Base-by-base conservation (phyloP, 2,113 vertebrate genomes). In the Tupaia tana region DNA sequence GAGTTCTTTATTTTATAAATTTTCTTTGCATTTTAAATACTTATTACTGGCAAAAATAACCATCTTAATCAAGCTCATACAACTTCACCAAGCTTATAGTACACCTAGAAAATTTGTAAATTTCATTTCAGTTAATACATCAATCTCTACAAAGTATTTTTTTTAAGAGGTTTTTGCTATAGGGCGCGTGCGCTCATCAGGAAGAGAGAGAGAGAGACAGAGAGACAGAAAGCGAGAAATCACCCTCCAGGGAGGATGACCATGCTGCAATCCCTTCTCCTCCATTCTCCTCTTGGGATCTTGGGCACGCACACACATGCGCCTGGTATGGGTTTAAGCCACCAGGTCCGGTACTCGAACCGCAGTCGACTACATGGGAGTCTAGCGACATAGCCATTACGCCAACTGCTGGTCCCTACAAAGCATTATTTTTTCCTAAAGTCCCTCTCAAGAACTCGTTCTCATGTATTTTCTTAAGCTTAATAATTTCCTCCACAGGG, bases 21-120 rank as follows among this genome's bases (percentile, higher is more conserved):
- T 90, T 96, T 87, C 63, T 79, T 84, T 95, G 31, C 86, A 90
- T 78, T 93, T 87, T 25, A 64, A 2, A 90, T 80, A 85, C 52
- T 84, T 74, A 73, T 10, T 80, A 86, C 20, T 71, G 22, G 54
- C 66, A 92, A 93, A 96, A 97, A 81, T 66, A 81, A 58, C 20
- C 43, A 88, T 25, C 29, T 83, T 77, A 90, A 86, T 34, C 56
- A 94, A 94, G 24, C 6, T 83, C 20, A 66, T 8, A 84, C 27
- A 94, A 14, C 13, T 19, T 89, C 20, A 43, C 54, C 79, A 89
- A 89, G 29, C 22, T 88, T 58, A 69, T 12, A 27, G 18, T 52
- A 54, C 3, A 69, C 52, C 20, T 86, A 58, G 27, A 91, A 92
- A 8, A 59, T 91, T 81, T 29, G 7, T 27, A 43, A 89, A 67